phyloP scores from a whole-genome alignment of 2,888 invertebrate genomes.

The Eupithecia subumbrata region DNA sequence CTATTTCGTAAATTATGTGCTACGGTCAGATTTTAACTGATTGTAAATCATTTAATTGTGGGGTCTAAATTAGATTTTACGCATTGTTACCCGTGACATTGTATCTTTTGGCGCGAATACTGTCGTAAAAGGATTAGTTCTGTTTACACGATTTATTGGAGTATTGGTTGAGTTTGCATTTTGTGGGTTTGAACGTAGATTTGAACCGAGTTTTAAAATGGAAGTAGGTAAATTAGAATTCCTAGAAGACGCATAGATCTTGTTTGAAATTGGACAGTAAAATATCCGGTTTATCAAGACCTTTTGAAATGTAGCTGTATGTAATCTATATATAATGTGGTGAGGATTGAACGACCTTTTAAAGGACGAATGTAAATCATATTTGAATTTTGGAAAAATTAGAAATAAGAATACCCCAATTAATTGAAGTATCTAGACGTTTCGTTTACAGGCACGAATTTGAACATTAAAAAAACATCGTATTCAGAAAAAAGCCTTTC shows the following conservation, averaged over 20 bases:
- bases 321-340: background rate
- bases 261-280: background rate
- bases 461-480: no score
- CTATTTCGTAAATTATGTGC: conserved; percentile 41
- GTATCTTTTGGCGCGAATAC: conserved; percentile 1
- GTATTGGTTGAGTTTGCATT: background rate
- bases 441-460: no score
- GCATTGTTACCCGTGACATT: conserved; percentile 13
- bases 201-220: conserved; percentile 1
- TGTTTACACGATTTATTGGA: background rate
- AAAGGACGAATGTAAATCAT: no score
- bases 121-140: background rate
- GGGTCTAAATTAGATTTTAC: conserved; percentile 19
- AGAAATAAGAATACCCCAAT: no score
- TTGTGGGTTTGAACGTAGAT: background rate
- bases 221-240: background rate
- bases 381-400: no score
- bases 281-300: background rate
- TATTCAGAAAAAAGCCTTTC: no score
- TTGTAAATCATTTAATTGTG: conserved; percentile 36
- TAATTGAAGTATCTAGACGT: no score
- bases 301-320: background rate
- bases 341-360: background rate
- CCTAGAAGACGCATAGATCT: background rate
- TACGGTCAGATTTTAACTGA: conserved; percentile 35